phyloP scores from a whole-genome alignment of 2,113 vertebrate genomes.

The Brachionichthys hirsutus region DNA sequence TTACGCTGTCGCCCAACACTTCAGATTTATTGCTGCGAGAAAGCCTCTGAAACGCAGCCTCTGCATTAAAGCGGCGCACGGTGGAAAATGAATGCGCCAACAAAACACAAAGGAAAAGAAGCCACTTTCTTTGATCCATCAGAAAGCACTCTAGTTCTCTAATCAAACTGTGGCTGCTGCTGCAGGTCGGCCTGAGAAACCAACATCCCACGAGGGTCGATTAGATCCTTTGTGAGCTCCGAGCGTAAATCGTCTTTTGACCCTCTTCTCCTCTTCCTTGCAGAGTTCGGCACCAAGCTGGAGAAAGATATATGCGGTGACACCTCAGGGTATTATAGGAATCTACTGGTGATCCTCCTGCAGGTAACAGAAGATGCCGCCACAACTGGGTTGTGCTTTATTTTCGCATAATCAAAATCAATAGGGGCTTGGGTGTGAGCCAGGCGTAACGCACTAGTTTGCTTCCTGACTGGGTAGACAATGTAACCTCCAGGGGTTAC shows the following conservation, averaged over 20 bases:
- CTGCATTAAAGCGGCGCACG: no score
- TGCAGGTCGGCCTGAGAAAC: constrained; percentile 18
- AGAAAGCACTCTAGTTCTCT: constrained; percentile 17
- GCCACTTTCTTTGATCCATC: constrained; percentile 35
- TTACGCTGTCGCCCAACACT: no score
- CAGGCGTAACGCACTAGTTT: background rate
- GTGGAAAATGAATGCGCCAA: constrained; percentile 3
- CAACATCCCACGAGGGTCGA: constrained; percentile 3
- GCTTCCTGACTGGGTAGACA: constrained; percentile 6
- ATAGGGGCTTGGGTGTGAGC: constrained; percentile 32
- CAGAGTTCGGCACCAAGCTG: constrained; percentile 86
- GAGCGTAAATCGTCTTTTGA: constrained; percentile 43
- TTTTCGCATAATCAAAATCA: constrained; percentile 60
- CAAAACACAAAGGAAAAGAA: constrained; percentile 16
- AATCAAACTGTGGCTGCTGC: constrained; percentile 36
- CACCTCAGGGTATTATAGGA: constrained; percentile 90
- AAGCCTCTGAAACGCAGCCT: no score
- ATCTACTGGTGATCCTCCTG: constrained; percentile 88
- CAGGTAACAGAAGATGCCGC: constrained; percentile 79
- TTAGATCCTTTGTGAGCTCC: constrained; percentile 19
- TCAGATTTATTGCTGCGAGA: no score
- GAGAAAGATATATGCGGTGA: constrained; percentile 90
- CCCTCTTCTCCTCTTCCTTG: constrained; percentile 55
- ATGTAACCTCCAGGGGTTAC: constrained; percentile 45
- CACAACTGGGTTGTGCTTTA: constrained; percentile 26